phyloP scores from a whole-genome alignment of 2,888 invertebrate species.

The Chymomyza procnemis region DNA sequence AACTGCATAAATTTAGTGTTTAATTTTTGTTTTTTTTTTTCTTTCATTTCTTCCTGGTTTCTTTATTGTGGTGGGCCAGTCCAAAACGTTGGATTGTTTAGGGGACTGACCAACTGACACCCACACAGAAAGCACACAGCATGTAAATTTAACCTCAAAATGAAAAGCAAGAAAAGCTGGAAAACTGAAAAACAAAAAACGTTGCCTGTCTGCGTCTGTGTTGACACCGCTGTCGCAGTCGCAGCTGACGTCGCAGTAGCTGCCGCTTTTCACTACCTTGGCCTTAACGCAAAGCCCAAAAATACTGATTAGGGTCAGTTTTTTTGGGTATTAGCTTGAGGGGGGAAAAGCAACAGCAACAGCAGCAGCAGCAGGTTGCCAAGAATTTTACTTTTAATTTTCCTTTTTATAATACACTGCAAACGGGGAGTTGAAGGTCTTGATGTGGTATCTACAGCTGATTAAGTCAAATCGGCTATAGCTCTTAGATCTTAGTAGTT shows the following conservation, averaged over 20 bases:
- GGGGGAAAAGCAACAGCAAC: conserved; percentile 11
- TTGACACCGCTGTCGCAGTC: conserved; percentile 1
- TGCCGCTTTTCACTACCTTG: conserved; percentile 52
- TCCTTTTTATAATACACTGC: conserved; percentile 8
- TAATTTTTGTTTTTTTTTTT: conserved; percentile 7
- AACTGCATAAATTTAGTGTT: conserved; percentile 61
- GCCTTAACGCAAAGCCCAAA: conserved; percentile 36
- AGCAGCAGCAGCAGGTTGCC: conserved; percentile 52
- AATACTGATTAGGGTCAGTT: conserved; percentile 68
- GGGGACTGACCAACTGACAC: conserved; percentile 20
- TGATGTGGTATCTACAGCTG: no score
- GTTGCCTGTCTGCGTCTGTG: background rate
- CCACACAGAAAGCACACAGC: conserved; percentile 42
- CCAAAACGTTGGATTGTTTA: background rate
- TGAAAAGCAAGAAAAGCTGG: conserved; percentile 52
- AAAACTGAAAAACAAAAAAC: conserved; percentile 1
- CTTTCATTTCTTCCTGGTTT: no score
- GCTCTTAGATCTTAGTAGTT: no score
- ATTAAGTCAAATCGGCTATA: no score
- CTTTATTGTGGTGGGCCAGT: background rate
- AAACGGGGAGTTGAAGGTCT: no score
- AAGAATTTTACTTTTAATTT: conserved; percentile 56
- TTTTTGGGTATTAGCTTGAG: conserved; percentile 23
- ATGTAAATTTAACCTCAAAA: conserved; percentile 54
- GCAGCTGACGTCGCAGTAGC: background rate